phyloP scores from a whole-genome alignment of 2,888 invertebrate genomes.

The Idaea straminata region DNA sequence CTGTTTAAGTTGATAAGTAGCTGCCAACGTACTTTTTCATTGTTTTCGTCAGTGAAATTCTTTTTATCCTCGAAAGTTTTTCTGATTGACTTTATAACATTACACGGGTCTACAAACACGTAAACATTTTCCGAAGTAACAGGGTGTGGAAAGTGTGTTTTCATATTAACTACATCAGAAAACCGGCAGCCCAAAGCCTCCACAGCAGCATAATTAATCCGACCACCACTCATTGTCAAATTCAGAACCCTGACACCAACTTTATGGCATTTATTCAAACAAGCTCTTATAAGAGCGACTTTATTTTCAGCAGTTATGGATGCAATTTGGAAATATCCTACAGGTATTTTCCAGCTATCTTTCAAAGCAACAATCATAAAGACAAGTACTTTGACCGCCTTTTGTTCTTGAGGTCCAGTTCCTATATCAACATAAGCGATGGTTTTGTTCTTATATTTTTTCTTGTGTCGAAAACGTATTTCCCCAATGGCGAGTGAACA shows the following conservation, averaged over 20 bases:
- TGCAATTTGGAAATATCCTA: slow-evolving; percentile 40
- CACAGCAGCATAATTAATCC: slow-evolving; percentile 25
- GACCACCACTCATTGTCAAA: slow-evolving; percentile 31
- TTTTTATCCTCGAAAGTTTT: slow-evolving; percentile 27
- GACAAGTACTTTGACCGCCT: slow-evolving; percentile 31
- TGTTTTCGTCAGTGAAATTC: slow-evolving; percentile 18
- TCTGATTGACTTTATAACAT: slow-evolving; percentile 28
- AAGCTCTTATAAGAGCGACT: slow-evolving; percentile 28
- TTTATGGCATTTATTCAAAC: slow-evolving; percentile 30
- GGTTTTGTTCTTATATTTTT: slow-evolving; percentile 14
- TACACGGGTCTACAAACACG: slow-evolving; percentile 30
- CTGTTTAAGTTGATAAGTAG: slow-evolving; percentile 22
- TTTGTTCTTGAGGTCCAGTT: slow-evolving; percentile 11
- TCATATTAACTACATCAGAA: slow-evolving; percentile 16
- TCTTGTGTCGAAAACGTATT: slow-evolving; percentile 21
- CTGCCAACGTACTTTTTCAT: slow-evolving; percentile 24
- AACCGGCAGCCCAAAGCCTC: slow-evolving; percentile 29
- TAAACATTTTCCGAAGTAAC: slow-evolving; percentile 19
- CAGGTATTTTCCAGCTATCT: slow-evolving; percentile 40
- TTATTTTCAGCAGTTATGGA: slow-evolving; percentile 31
- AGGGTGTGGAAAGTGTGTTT: slow-evolving; percentile 30
- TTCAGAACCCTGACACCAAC: slow-evolving; percentile 26
- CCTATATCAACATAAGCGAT: slow-evolving; percentile 19
- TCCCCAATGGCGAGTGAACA: slow-evolving; percentile 24
- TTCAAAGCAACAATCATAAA: slow-evolving; percentile 37